phyloP scores from a whole-genome alignment of 1,140 invertebrate genomes.

The Drosophila erecta region DNA sequence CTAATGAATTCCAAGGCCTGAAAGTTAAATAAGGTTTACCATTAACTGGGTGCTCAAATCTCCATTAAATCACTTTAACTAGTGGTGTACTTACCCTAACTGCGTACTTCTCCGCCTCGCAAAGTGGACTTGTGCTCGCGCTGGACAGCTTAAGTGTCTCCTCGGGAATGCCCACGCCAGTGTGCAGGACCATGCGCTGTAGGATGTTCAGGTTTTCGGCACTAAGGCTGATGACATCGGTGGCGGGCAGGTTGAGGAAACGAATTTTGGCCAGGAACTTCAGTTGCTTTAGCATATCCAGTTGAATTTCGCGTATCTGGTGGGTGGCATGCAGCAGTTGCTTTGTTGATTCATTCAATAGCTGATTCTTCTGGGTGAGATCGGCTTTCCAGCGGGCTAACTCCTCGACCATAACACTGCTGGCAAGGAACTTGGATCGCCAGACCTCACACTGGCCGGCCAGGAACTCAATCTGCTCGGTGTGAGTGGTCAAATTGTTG shows the following conservation, averaged over 20 bases:
- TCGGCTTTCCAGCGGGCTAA: conserved; percentile 93
- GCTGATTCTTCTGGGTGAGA: conserved; percentile 90
- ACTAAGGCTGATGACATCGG: conserved; percentile 85
- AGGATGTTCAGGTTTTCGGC: conserved; percentile 80
- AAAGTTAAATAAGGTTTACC: background rate
- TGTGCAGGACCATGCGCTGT: conserved; percentile 77
- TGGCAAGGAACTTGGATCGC: conserved; percentile 97
- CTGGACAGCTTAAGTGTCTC: conserved; percentile 63
- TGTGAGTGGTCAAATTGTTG: conserved; percentile 93
- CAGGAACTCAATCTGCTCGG: conserved; percentile 96
- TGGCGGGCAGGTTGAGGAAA: conserved; percentile 75
- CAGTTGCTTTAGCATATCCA: conserved; percentile 89
- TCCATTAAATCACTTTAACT: background rate
- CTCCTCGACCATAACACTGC: conserved; percentile 96
- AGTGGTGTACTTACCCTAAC: conserved; percentile 60
- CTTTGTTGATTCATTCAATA: conserved; percentile 90
- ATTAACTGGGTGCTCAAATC: background rate
- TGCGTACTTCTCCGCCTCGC: conserved; percentile 82
- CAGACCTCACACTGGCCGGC: conserved; percentile 97
- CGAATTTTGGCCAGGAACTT: conserved; percentile 81
- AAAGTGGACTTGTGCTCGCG: conserved; percentile 70
- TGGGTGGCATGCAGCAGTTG: conserved; percentile 90
- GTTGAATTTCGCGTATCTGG: conserved; percentile 88
- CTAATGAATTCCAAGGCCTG: conserved; percentile 79
- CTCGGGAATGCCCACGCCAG: conserved; percentile 81